phyloP scores from a whole-genome alignment of 1,140 invertebrate genomes.

The Apolygus lucorum region DNA sequence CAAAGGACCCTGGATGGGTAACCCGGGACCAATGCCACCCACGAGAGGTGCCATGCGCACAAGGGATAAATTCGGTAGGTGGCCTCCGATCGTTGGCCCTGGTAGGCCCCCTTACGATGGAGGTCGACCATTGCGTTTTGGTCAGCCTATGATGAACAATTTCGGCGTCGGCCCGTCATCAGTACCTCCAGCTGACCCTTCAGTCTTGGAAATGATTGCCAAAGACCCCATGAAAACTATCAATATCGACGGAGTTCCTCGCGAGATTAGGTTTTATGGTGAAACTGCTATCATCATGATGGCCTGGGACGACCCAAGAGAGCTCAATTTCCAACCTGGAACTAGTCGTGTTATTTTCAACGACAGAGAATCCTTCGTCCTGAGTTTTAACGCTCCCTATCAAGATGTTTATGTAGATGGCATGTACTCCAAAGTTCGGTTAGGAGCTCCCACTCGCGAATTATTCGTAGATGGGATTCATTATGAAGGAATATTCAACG shows the following conservation, averaged over 20 bases:
- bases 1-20: neutral
- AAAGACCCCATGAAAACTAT: conserved; percentile 66
- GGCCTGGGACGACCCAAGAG: conserved; percentile 71
- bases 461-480: conserved; percentile 77
- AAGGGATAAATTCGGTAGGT: neutral
- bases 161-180: neutral
- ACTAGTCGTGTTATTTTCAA: conserved; percentile 58
- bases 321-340: conserved; percentile 73
- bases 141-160: neutral
- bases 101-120: neutral
- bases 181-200: conserved; percentile 47
- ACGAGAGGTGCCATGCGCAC: neutral
- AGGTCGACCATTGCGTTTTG: neutral
- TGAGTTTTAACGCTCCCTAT: conserved; percentile 50
- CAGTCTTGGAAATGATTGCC: conserved; percentile 50
- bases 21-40: neutral
- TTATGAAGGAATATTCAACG: conserved; percentile 87
- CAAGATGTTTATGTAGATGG: conserved; percentile 61
- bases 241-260: conserved; percentile 67
- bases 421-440: conserved; percentile 56
- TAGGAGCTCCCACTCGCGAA: conserved; percentile 87
- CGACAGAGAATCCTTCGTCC: conserved; percentile 55
- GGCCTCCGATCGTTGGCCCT: neutral
- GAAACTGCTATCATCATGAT: conserved; percentile 75
- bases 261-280: conserved; percentile 79